These are phyloP conservation scores for Drosophila diplacantha DNA, from an alignment of 2,888 invertebrate genomes.

Conservation along the genomic window DNA sequence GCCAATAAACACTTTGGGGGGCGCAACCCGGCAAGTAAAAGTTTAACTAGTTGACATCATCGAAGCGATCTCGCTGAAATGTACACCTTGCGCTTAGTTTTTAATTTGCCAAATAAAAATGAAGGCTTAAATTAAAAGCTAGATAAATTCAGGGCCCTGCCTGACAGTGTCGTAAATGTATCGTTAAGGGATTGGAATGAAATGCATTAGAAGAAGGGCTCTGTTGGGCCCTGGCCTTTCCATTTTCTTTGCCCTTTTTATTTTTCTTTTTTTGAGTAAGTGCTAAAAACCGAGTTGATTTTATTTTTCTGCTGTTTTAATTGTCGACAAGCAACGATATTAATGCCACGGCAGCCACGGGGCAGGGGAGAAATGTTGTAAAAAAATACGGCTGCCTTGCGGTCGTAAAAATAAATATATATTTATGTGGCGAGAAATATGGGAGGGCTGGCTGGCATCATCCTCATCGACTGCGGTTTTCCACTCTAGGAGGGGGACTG, in stretches of 20 bases:
- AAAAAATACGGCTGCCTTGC: slow-evolving; percentile 18
- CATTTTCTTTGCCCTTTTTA: background rate
- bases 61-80: slow-evolving; percentile 34
- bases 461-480: slow-evolving; percentile 21
- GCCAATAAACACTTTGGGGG: slow-evolving; percentile 46
- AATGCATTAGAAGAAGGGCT: slow-evolving; percentile 24
- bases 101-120: slow-evolving; percentile 46
- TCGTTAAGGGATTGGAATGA: slow-evolving; percentile 7
- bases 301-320: slow-evolving; percentile 42
- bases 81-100: slow-evolving; percentile 47
- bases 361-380: slow-evolving; percentile 1
- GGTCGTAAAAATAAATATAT: slow-evolving; percentile 51
- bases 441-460: slow-evolving; percentile 4
- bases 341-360: slow-evolving; percentile 2
- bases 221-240: background rate
- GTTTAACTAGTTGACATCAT: slow-evolving; percentile 36
- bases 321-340: slow-evolving; percentile 41
- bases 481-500: slow-evolving; percentile 1
- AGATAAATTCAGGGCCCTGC: background rate
- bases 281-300: background rate
- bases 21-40: slow-evolving; percentile 30
- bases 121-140: background rate
- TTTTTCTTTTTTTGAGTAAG: background rate
- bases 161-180: slow-evolving; percentile 5
- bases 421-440: slow-evolving; percentile 28